These are phyloP conservation scores for Sparidentex hasta DNA, from an alignment of 2,797 vertebrate genomes.

Conservation along the genomic window DNA sequence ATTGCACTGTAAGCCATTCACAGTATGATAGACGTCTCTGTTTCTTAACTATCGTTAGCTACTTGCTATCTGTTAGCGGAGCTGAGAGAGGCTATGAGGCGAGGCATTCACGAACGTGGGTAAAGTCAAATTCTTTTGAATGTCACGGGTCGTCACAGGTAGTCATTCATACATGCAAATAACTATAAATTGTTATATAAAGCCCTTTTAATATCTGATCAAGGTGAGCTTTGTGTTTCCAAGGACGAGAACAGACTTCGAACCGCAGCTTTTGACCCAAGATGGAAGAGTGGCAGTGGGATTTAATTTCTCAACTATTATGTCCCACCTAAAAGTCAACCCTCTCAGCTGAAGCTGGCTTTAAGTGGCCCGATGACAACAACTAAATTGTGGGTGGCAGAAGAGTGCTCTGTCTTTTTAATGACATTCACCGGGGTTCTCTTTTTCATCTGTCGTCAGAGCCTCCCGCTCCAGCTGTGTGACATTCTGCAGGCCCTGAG, in stretches of 20 bases:
- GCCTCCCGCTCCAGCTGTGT: slow-evolving; percentile 66
- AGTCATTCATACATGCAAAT: too few relatives aligned
- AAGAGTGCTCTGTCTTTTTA: slow-evolving; percentile 19
- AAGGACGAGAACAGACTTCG: too few relatives aligned
- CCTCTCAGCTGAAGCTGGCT: not conserved
- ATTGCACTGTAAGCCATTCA: not conserved
- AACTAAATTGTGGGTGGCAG: not conserved
- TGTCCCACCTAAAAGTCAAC: not conserved
- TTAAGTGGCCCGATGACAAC: not conserved
- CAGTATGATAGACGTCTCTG: too few relatives aligned
- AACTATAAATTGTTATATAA: too few relatives aligned
- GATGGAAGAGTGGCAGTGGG: not conserved
- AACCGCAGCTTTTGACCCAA: not conserved
- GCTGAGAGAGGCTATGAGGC: too few relatives aligned
- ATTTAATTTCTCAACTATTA: not conserved
- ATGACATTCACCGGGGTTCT: slow-evolving; percentile 23
- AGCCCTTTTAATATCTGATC: too few relatives aligned
- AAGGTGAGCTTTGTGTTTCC: too few relatives aligned
- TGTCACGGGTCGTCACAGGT: too few relatives aligned
- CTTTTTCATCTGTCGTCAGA: slow-evolving; percentile 46
- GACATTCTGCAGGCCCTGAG: slow-evolving; percentile 70
- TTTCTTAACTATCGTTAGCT: too few relatives aligned
- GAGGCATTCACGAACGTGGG: too few relatives aligned
- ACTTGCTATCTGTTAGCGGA: too few relatives aligned
- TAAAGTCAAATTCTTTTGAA: too few relatives aligned